Percentiles rank a stretch among this genome's conserved stretches.
Conservation (phyloP, 2,888 invertebrate genomes). For the Pandemis corylana region DNA sequence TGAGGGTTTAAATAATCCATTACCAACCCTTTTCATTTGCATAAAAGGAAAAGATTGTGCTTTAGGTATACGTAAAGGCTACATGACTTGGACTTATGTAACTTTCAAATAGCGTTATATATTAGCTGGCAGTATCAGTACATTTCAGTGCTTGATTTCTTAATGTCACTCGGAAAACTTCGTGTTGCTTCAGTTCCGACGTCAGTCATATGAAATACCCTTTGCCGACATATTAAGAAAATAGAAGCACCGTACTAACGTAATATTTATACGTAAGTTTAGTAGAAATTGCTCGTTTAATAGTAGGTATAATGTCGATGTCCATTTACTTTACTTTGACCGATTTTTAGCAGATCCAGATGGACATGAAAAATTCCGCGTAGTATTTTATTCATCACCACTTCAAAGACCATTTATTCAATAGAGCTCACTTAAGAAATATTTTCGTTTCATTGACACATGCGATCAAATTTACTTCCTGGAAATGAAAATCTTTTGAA, state of each 20-base stretch:
- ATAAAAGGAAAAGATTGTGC: neutral
- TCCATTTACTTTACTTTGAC: too few relatives aligned
- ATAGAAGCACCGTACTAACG: too few relatives aligned
- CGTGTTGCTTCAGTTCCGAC: too few relatives aligned
- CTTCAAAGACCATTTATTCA: constrained; percentile 8
- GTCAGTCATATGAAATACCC: too few relatives aligned
- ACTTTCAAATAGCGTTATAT: neutral
- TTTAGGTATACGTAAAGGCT: neutral
- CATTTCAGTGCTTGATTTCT: too few relatives aligned
- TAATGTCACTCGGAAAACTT: too few relatives aligned
- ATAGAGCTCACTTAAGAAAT: neutral
- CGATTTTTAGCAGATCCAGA: neutral
- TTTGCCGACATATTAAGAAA: too few relatives aligned
- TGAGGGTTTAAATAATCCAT: neutral
- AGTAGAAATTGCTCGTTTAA: too few relatives aligned
- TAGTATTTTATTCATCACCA: neutral
- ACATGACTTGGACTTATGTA: neutral
- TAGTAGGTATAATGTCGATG: too few relatives aligned
- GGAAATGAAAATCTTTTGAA: constrained; percentile 11
- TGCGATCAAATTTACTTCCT: neutral
- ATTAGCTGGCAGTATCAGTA: too few relatives aligned
- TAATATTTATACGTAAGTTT: too few relatives aligned
- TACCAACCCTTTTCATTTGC: neutral
- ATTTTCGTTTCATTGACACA: constrained; percentile 20
- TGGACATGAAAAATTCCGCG: neutral